Conservation (phyloP, 1,140 invertebrate species). For the Batillaria attramentaria region DNA sequence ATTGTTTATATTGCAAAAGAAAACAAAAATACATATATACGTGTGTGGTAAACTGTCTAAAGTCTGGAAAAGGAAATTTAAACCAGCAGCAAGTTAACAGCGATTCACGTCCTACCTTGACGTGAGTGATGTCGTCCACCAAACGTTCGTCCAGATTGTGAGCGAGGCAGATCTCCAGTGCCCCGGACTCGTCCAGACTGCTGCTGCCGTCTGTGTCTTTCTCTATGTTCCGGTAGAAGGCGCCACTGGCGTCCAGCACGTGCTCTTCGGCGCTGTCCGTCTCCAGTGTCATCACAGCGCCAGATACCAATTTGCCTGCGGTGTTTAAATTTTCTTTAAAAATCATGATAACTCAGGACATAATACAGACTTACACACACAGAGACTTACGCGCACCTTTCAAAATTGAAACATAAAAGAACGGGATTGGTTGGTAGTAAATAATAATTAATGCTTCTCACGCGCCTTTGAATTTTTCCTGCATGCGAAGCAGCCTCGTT, state of each 20-base stretch:
- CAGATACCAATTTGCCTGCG: not conserved
- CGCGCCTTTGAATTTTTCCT: conserved; percentile 44
- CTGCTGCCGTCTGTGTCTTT: not conserved
- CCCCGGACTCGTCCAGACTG: not conserved
- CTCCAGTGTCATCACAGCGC: conserved; percentile 16
- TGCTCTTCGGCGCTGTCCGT: conserved; percentile 6
- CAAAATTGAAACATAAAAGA: too few species aligned
- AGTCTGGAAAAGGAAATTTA: too few species aligned
- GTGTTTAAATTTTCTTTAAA: too few species aligned
- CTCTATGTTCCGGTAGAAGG: conserved; percentile 12
- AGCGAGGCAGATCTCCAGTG: not conserved
- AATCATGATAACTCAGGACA: too few species aligned
- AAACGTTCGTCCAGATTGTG: not conserved
- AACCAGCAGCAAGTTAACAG: too few species aligned
- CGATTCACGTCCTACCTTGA: not conserved
- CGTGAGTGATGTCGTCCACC: not conserved
- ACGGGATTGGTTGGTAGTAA: too few species aligned
- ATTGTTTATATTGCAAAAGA: too few species aligned
- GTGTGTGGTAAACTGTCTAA: too few species aligned
- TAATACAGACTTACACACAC: too few species aligned
- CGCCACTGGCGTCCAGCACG: conserved; percentile 23
- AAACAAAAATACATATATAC: too few species aligned
- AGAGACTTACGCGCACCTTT: too few species aligned
- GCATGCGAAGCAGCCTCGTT: conserved; percentile 29
- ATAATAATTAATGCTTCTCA: too few species aligned